Base-by-base conservation (phyloP, 2,797 vertebrate genomes). In the Lacerta agilis region DNA sequence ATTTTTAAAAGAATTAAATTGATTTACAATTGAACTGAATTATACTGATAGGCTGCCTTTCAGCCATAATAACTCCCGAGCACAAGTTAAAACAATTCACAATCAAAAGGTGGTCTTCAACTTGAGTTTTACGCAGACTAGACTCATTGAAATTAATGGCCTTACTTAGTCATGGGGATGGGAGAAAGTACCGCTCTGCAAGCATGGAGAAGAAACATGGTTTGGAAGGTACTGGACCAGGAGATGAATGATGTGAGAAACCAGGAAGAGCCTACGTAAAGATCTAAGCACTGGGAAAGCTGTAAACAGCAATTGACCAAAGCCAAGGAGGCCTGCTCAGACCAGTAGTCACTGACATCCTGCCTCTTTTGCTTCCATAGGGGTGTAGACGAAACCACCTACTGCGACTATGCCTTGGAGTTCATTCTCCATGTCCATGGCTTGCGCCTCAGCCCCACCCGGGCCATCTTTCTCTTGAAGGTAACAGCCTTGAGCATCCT, bases 391-490 rank as follows among this genome's bases (percentile, higher is more conserved):
- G 67, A 86, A 6, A 94, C 87, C 82, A 94, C 93, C 0, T 96
- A 96, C 77, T 96, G 95, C 0, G 91, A 95, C 85, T 94, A 96
- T 29, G 89, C 93, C 83, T 91, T 96, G 81, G 82, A 73, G 85
- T 96, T 96, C 81, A 6, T 94, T 55, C 66, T 95, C n/a, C 94
- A 94, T 41, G 23, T 95, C 79, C 94, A 96, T 0, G 94, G 94
- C 20, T 83, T 96, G n/a, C 89, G 89, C 0, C 89, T 95, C n/a
- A 93, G 91, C 66, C 29, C 84, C 80, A 5, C 2, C 5, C 72
- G 85, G 36, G 84, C 82, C 29, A 13, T 95, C 79, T 61, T 15
- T 10, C 78, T 92, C 1, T 2, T 94, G 36, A 15, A 82, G 45
- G 95, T 95, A 90, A 64, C 4, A 33, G 4, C 36, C n/a, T 43